Conservation (phyloP, 2,113 vertebrate species). For the Gnathonemus longibarbis region DNA sequence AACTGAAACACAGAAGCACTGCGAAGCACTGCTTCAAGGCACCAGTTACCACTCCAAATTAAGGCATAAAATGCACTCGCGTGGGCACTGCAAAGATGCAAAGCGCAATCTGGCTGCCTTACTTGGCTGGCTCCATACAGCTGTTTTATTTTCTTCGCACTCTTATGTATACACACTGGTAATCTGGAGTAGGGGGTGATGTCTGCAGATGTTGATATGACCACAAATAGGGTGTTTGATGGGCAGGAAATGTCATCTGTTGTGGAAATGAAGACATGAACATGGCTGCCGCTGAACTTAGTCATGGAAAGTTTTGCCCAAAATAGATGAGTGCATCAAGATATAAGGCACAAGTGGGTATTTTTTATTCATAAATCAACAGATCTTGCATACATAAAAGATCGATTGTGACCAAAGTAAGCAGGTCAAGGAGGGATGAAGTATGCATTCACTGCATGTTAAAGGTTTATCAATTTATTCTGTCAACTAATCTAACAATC, state of each 20-base stretch:
- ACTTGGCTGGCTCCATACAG: background rate
- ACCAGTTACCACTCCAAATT: background rate
- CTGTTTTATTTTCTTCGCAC: background rate
- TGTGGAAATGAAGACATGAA: background rate
- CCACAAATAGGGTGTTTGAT: background rate
- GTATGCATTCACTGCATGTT: background rate
- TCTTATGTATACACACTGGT: background rate
- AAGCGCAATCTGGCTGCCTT: background rate
- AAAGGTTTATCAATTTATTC: background rate
- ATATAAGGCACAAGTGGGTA: background rate
- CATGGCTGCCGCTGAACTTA: background rate
- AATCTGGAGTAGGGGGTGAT: background rate
- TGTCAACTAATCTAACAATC: background rate
- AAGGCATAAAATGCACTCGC: background rate
- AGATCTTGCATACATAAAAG: background rate
- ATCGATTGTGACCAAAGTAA: background rate
- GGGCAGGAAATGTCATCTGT: background rate
- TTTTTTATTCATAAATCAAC: background rate
- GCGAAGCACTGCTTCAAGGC: background rate
- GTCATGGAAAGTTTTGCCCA: constrained; percentile 3
- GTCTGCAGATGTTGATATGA: background rate
- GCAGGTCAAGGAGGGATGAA: background rate
- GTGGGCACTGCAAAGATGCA: background rate
- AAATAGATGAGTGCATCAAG: background rate
- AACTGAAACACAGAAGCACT: background rate